These are phyloP conservation scores for Rhamphomyia laevipes DNA, from an alignment of 2,888 invertebrate genomes.

Conservation along the genomic window DNA sequence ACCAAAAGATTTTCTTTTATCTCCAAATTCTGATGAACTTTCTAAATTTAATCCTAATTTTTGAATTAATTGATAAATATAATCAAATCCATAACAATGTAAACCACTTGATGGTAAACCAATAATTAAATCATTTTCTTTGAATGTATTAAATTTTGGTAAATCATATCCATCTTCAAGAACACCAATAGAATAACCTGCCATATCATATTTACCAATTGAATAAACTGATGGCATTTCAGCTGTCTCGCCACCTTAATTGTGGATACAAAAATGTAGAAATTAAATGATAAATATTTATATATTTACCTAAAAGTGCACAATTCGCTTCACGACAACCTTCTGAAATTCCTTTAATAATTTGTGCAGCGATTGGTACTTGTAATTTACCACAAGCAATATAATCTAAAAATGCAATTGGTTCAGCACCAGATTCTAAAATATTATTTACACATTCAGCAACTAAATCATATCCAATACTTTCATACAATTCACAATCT, in stretches of 20 bases:
- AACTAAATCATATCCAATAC: constrained; percentile 88
- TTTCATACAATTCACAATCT: constrained; percentile 60
- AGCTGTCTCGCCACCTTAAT: constrained; percentile 76
- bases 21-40: constrained; percentile 46
- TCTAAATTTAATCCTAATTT: constrained; percentile 49
- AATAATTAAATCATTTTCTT: constrained; percentile 66
- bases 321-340: constrained; percentile 82
- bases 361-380: constrained; percentile 59
- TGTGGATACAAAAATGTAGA: background rate
- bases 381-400: constrained; percentile 84
- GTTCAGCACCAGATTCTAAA: constrained; percentile 88
- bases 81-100: constrained; percentile 90
- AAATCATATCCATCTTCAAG: constrained; percentile 63
- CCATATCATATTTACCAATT: constrained; percentile 81
- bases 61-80: constrained; percentile 69
- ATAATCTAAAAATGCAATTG: constrained; percentile 93
- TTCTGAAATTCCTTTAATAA: constrained; percentile 76
- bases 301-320: constrained; percentile 68
- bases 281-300: background rate
- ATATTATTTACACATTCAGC: constrained; percentile 98
- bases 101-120: constrained; percentile 82
- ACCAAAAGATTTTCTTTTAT: constrained; percentile 48
- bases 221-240: constrained; percentile 95
- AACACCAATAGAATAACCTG: constrained; percentile 91
- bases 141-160: constrained; percentile 55